These are phyloP conservation scores for Drosophila austrosaltans DNA, from an alignment of 2,888 invertebrate species.

Conservation along the genomic window DNA sequence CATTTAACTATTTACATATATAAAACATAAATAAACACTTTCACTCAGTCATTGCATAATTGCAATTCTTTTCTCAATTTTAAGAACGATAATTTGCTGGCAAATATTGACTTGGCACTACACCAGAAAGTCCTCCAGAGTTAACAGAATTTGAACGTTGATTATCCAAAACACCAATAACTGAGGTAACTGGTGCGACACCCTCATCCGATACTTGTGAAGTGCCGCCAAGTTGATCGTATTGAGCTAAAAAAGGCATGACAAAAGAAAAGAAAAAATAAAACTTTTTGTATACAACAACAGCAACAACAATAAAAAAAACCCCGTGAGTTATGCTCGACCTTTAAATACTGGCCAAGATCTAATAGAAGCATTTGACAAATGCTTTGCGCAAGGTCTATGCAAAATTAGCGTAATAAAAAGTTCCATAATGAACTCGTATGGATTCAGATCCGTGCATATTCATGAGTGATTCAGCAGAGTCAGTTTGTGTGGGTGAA, in stretches of 20 bases:
- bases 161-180: constrained; percentile 78
- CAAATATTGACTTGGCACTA: constrained; percentile 64
- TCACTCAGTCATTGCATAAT: constrained; percentile 22
- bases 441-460: constrained; percentile 21
- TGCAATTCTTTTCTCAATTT: constrained; percentile 11
- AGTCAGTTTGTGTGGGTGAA: constrained; percentile 8
- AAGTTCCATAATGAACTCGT: constrained; percentile 12
- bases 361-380: constrained; percentile 45
- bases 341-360: constrained; percentile 36
- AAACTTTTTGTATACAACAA: not conserved
- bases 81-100: constrained; percentile 65
- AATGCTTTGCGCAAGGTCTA: constrained; percentile 49
- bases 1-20: constrained; percentile 40
- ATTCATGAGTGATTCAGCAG: constrained; percentile 22
- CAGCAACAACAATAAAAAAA: constrained; percentile 6
- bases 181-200: constrained; percentile 81
- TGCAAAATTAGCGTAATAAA: constrained; percentile 36
- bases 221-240: constrained; percentile 82
- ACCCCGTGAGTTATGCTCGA: constrained; percentile 41
- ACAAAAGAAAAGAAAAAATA: not conserved
- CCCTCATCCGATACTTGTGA: constrained; percentile 82
- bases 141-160: constrained; percentile 32
- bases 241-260: constrained; percentile 75
- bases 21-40: constrained; percentile 36
- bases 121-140: constrained; percentile 27